Percentiles rank a stretch among this genome's conserved stretches.
Conservation (phyloP, 2,113 vertebrate genomes). For the Laterallus jamaicensis region DNA sequence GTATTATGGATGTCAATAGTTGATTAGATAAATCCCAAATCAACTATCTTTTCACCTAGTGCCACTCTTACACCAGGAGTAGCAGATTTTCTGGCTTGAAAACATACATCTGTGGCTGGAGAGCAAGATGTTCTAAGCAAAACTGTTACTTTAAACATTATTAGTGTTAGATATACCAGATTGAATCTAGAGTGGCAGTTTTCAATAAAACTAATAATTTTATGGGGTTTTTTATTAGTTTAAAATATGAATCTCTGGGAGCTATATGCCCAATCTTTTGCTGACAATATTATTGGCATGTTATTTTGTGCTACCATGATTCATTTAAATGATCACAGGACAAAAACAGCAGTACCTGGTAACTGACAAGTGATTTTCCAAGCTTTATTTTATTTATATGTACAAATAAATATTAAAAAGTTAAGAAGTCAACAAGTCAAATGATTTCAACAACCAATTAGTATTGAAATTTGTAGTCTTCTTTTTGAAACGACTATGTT, state of each 20-base stretch:
- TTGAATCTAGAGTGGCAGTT: neutral
- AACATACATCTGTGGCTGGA: neutral
- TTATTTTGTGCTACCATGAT: neutral
- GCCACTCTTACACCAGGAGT: neutral
- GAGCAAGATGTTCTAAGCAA: neutral
- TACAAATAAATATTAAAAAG: neutral
- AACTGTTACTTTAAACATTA: neutral
- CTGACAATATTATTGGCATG: neutral
- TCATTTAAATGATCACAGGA: neutral
- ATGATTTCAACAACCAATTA: neutral
- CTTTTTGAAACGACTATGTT: neutral
- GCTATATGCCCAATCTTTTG: neutral
- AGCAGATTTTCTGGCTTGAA: neutral
- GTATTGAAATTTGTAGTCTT: neutral
- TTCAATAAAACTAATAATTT: neutral
- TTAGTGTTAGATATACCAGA: neutral
- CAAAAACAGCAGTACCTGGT: neutral
- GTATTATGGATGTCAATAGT: neutral
- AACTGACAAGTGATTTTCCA: neutral
- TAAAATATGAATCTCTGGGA: neutral
- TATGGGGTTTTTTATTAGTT: no score
- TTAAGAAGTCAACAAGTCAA: neutral
- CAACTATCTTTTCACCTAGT: neutral
- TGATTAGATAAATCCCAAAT: neutral
- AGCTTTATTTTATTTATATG: neutral